Percentiles rank a stretch among this genome's conserved stretches.
Evolutionary conservation across 2,888 invertebrate genomes (phyloP).

Genomic region (Polyploca ridens): DNA sequence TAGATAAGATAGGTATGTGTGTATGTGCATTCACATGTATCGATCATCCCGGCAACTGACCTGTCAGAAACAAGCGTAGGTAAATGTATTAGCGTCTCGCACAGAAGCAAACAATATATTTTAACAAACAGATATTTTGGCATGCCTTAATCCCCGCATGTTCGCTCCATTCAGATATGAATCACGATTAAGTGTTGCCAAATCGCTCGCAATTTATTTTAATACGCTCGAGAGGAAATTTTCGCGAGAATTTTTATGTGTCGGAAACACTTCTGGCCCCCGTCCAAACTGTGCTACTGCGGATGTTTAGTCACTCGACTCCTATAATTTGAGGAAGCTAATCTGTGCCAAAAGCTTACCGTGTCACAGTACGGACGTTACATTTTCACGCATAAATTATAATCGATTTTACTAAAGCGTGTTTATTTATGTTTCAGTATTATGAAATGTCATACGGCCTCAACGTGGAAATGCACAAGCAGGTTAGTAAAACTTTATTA

Average conservation of each 20-base stretch:
- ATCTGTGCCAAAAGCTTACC: constrained; percentile 77
- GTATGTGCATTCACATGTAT: constrained; percentile 23
- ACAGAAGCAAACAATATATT: constrained; percentile 56
- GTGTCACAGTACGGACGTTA: constrained; percentile 61
- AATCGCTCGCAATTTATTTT: constrained; percentile 84
- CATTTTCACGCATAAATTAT: constrained; percentile 60
- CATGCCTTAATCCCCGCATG: constrained; percentile 74
- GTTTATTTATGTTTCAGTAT: constrained; percentile 90
- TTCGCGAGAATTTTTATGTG: constrained; percentile 82
- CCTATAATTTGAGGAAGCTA: constrained; percentile 80
- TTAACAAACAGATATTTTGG: constrained; percentile 70
- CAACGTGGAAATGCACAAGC: constrained; percentile 99
- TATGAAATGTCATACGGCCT: constrained; percentile 99
- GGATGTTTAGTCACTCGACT: constrained; percentile 82
- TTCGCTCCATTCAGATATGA: constrained; percentile 77
- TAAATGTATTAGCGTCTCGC: constrained; percentile 49
- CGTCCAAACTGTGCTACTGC: constrained; percentile 75
- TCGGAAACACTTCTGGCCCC: constrained; percentile 82
- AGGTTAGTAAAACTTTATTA: constrained; percentile 85
- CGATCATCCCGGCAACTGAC: constrained; percentile 45
- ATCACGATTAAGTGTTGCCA: constrained; percentile 84
- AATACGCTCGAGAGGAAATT: constrained; percentile 81
- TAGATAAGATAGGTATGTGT: constrained; percentile 28
- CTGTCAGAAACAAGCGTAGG: constrained; percentile 50
- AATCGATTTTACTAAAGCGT: constrained; percentile 64